A percentile compares a stretch with the other conserved stretches of the same genome.
phyloP scores from a whole-genome alignment of 2,797 vertebrate species.

The Lates japonicus region DNA sequence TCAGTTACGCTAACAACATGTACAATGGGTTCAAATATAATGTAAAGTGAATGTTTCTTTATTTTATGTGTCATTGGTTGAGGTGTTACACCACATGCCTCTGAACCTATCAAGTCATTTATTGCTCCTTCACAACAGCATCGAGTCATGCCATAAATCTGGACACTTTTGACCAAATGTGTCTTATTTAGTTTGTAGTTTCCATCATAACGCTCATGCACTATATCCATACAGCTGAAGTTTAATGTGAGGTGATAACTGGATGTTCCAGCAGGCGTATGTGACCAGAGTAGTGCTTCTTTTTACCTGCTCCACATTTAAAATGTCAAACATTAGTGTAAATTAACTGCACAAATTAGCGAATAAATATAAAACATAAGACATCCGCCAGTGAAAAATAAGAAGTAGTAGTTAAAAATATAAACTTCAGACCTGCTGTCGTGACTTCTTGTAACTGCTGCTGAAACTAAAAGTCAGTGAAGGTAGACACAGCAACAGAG shows the following conservation, averaged over 20 bases:
- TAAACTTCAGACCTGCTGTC: too few species aligned
- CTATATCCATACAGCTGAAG: too few species aligned
- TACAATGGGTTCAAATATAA: too few species aligned
- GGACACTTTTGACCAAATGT: neutral
- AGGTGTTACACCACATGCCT: neutral
- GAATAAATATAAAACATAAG: too few species aligned
- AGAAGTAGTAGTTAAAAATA: too few species aligned
- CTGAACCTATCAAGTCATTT: neutral
- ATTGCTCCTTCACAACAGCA: neutral
- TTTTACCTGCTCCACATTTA: too few species aligned
- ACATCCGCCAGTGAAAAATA: too few species aligned
- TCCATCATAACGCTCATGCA: neutral
- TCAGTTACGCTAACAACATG: neutral
- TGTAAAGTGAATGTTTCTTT: neutral
- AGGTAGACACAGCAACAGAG: neutral
- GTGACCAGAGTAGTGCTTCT: too few species aligned
- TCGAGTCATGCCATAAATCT: neutral
- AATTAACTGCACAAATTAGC: too few species aligned
- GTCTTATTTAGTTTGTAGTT: neutral
- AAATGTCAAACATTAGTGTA: too few species aligned
- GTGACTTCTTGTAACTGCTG: constrained; percentile 6
- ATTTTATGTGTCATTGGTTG: neutral
- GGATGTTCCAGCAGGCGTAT: neutral
- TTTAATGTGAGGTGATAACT: neutral
- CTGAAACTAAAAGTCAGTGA: constrained; percentile 42